Percentiles rank a stretch among this genome's conserved stretches.
phyloP scores from a whole-genome alignment of 2,888 invertebrate species.

The Ethmia dodecea region DNA sequence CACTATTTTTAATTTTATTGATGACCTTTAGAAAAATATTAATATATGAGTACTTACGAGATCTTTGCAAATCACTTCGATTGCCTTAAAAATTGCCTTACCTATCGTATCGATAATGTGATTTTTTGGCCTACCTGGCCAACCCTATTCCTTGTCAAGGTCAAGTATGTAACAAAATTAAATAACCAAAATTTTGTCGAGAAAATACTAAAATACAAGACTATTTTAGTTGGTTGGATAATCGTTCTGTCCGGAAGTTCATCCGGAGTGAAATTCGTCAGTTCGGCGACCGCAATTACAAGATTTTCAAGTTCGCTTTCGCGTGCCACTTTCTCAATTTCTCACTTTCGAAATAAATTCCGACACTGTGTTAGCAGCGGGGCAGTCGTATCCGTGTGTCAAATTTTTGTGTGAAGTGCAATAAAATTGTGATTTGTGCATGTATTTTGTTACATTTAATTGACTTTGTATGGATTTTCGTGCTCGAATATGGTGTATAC shows the following conservation, averaged over 20 bases:
- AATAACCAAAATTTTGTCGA: constrained; percentile 14
- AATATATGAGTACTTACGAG: too few relatives aligned
- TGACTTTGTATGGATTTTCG: constrained; percentile 44
- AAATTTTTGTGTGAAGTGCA: constrained; percentile 37
- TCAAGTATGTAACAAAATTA: constrained; percentile 28
- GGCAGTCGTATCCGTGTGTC: constrained; percentile 38
- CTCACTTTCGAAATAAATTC: constrained; percentile 58
- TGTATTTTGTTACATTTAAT: constrained; percentile 28
- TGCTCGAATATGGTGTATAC: constrained; percentile 80
- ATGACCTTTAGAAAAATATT: too few relatives aligned
- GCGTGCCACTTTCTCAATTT: constrained; percentile 52
- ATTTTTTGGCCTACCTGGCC: too few relatives aligned
- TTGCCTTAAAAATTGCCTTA: too few relatives aligned
- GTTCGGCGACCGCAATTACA: constrained; percentile 56
- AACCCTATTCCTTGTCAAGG: constrained; percentile 17
- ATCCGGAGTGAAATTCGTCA: constrained; percentile 58
- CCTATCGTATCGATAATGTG: too few relatives aligned
- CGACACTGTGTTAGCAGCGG: constrained; percentile 30
- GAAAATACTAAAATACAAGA: too few relatives aligned
- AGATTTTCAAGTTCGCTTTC: constrained; percentile 43
- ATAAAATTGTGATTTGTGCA: constrained; percentile 43
- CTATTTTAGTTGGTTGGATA: constrained; percentile 29
- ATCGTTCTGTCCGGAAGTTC: constrained; percentile 26
- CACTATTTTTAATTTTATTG: too few relatives aligned
- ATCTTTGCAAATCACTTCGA: too few relatives aligned